Base-by-base conservation (phyloP, 2,113 vertebrate species). In the Tiliqua scincoides region DNA sequence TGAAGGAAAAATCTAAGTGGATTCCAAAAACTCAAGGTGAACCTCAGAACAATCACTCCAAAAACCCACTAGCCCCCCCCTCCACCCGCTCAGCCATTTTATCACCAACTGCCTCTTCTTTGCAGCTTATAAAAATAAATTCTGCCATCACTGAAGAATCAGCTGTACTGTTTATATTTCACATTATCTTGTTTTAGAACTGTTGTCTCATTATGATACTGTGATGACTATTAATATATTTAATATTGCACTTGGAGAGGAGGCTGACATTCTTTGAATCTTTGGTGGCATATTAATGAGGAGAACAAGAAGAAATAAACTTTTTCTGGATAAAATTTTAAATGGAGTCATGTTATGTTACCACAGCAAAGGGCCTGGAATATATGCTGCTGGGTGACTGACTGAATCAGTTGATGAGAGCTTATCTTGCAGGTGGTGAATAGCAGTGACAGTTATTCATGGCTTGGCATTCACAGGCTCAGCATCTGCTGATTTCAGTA, bases 221-320 rank as follows among this genome's bases (percentile, higher is more conserved):
- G 72, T 70, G 74, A 48, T 85, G 37, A 81, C 87, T 81, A 85
- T 88, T 88, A 80, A 80, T 79, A 88, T 88, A 67, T 74, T 80
- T 57, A 84, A 88, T 88, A 74, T 76, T 88, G 63, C 78, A 88
- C 78, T 85, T 81, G 62, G 57, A 62, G 83, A 81, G 80, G 30
- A 15, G 48, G 17, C 71, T 75, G 37, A 25, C 37, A 78, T 82
- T 59, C 52, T 83, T 85, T 88, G 30, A 82, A 10, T 37, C 71
- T 35, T 81, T 65, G 18, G 83, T n/a, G 18, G 52, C 77, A 80
- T 79, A n/a, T 61, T 79, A 78, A 85, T 85, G 74, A 40, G 63
- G n/a, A 32, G 32, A 54, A 76, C 4, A 30, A 77, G 5, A 67
- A 78, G 48, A 12, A 80, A 80, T 15, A 88, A 61, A 62, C 61